Conservation (phyloP, 2,113 vertebrate genomes). For the Nothocercus nigrocapillus region DNA sequence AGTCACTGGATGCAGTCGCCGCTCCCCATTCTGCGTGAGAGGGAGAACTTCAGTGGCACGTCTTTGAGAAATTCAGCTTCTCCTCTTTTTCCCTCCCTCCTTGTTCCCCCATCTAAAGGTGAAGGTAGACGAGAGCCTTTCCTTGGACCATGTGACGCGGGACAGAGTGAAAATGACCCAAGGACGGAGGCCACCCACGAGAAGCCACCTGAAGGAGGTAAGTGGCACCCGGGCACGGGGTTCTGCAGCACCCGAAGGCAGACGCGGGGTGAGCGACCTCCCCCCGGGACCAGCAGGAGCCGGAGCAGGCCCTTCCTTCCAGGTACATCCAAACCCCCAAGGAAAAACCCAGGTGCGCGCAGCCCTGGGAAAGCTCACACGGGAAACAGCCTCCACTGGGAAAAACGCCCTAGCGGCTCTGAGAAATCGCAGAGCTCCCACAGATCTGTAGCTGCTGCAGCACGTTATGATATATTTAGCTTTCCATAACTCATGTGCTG, state of each 20-base stretch:
- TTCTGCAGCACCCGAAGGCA: not conserved
- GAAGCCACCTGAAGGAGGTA: conserved; percentile 94
- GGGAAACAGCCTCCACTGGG: not conserved
- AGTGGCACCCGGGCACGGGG: not conserved
- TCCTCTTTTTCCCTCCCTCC: not conserved
- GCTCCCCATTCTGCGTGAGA: not conserved
- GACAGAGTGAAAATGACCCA: conserved; percentile 86
- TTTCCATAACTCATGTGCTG: not conserved
- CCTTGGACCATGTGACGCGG: conserved; percentile 92
- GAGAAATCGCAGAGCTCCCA: not conserved
- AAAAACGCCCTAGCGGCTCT: not conserved
- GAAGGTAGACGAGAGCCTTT: conserved; percentile 86
- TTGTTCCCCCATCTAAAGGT: conserved; percentile 77
- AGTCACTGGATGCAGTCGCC: not conserved
- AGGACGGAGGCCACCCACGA: conserved; percentile 88
- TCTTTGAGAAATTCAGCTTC: not conserved
- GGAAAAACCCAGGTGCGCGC: not conserved
- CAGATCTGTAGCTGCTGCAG: not conserved
- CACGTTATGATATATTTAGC: not conserved
- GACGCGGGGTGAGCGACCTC: not conserved
- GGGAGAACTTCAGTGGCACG: not conserved
- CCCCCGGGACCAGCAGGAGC: not conserved
- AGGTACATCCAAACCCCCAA: not conserved
- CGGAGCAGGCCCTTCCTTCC: not conserved
- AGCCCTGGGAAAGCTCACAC: not conserved